Base-by-base conservation (phyloP, 2,888 invertebrate genomes). In the Nymphalis urticae region DNA sequence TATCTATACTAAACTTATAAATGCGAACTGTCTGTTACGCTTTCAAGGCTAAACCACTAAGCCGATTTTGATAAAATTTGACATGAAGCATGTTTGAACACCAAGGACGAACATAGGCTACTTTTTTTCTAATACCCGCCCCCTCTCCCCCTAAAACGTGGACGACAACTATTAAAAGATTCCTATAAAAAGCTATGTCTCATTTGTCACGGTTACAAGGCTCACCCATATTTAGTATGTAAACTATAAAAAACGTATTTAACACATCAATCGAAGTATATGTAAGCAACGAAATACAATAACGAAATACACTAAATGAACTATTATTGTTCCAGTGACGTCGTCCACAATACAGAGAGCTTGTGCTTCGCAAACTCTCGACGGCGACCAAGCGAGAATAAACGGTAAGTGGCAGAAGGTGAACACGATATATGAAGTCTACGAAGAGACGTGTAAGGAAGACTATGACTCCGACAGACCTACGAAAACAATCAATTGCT, bases 311-410 rank as follows among this genome's bases (percentile, higher is more conserved):
- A 54, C 0, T 21, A 51, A 53, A 24, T 4, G 4, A 53, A 24
- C 9, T 13, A 42, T 19, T 47, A 19, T 21, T 53, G 48, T 66
- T 84, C 5, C 83, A 89, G 89, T 83, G 63, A 80, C 79, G 53
- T 76, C 86, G 21, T 77, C 72, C n/a, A 50, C 66, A 50, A 81
- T 76, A 19, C 76, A 85, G 85, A 92, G 97, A 48, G 96, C 95
- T 67, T 97, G 97, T 84, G 96, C 97, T 0, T 85, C 93, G 2
- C 97, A 97, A 85, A 95, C 94, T 72, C 88, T 94, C 73, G 91
- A 90, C 9, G 93, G 93, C 24, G 94, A 95, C 80, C 93, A 93
- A 62, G 94, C 90, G 74, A 93, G 93, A 72, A 84, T 93, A 56
- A 79, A 85, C 65, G 80, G 84, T 1, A 93, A 93, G 63, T 97